Conservation (phyloP, 2,888 invertebrate species). For the Cheilosia vernalis region DNA sequence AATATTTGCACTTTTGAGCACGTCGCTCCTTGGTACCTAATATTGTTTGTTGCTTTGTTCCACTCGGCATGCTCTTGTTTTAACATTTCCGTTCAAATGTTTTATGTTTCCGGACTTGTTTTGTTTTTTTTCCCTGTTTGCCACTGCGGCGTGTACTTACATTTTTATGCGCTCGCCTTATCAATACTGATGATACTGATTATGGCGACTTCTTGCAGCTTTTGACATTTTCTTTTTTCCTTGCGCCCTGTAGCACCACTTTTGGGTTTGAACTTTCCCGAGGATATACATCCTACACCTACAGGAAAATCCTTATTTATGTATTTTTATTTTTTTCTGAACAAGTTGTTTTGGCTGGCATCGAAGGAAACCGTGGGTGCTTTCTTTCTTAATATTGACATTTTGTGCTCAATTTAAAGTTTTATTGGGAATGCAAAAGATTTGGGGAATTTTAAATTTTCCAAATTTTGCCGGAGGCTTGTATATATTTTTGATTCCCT, state of each 20-base stretch:
- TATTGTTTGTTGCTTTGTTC: constrained; percentile 43
- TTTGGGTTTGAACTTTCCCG: constrained; percentile 38
- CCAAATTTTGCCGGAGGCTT: constrained; percentile 28
- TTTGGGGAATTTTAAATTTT: constrained; percentile 44
- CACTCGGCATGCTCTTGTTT: constrained; percentile 10
- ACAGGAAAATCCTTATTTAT: constrained; percentile 27
- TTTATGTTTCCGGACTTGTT: constrained; percentile 5
- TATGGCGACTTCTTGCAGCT: constrained; percentile 18
- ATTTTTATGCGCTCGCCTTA: constrained; percentile 21
- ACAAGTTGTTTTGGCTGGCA: constrained; percentile 1
- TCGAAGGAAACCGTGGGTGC: constrained; percentile 29
- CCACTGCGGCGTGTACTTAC: constrained; percentile 8
- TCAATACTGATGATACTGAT: constrained; percentile 47
- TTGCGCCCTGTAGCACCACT: constrained; percentile 14
- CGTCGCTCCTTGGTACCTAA: neutral
- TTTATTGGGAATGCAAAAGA: constrained; percentile 50
- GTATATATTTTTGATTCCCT: constrained; percentile 40
- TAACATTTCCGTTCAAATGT: constrained; percentile 8
- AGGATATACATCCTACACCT: neutral
- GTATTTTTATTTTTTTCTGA: neutral
- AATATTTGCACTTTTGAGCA: constrained; percentile 34
- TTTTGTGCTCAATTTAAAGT: constrained; percentile 56
- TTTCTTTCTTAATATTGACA: constrained; percentile 61
- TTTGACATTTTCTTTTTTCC: constrained; percentile 11
- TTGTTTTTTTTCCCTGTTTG: neutral